Percentiles rank a stretch among this genome's conserved stretches.
These are phyloP conservation scores for Scomber colias DNA, from an alignment of 2,113 vertebrate genomes.

Conservation along the genomic window DNA sequence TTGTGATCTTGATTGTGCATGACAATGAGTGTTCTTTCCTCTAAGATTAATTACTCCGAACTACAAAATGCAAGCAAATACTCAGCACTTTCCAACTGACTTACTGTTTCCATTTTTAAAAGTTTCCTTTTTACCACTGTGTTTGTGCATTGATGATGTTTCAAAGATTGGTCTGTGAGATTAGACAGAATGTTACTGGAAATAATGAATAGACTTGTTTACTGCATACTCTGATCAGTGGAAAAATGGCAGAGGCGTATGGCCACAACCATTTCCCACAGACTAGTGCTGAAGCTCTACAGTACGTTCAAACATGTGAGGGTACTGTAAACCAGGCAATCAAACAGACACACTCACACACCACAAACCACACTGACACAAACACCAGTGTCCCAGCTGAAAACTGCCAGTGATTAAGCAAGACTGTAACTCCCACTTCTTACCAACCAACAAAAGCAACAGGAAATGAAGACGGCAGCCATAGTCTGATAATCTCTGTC, in stretches of 20 bases:
- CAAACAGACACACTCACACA: conserved; percentile 30
- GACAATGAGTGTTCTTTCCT: too few relatives aligned
- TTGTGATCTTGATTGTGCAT: too few relatives aligned
- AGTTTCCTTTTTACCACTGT: neutral
- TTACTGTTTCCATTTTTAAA: too few relatives aligned
- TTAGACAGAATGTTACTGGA: neutral
- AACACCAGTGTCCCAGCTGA: conserved; percentile 23
- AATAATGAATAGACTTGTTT: conserved; percentile 40
- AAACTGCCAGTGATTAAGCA: conserved; percentile 25
- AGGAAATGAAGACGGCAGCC: conserved; percentile 63
- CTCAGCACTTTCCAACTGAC: too few relatives aligned
- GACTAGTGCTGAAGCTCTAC: neutral
- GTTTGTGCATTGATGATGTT: conserved; percentile 1
- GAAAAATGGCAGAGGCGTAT: conserved; percentile 26
- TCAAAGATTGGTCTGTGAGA: neutral
- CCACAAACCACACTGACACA: conserved; percentile 61
- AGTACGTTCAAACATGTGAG: conserved; percentile 28
- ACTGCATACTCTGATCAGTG: conserved; percentile 32
- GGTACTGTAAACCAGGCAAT: conserved; percentile 33
- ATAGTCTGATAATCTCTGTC: conserved; percentile 23
- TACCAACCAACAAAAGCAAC: conserved; percentile 43
- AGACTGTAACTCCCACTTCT: conserved; percentile 39
- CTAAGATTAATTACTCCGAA: too few relatives aligned
- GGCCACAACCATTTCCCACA: conserved; percentile 18
- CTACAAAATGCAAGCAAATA: too few relatives aligned